phyloP scores from a whole-genome alignment of 2,113 vertebrate genomes.

The Cranoglanis bouderius region DNA sequence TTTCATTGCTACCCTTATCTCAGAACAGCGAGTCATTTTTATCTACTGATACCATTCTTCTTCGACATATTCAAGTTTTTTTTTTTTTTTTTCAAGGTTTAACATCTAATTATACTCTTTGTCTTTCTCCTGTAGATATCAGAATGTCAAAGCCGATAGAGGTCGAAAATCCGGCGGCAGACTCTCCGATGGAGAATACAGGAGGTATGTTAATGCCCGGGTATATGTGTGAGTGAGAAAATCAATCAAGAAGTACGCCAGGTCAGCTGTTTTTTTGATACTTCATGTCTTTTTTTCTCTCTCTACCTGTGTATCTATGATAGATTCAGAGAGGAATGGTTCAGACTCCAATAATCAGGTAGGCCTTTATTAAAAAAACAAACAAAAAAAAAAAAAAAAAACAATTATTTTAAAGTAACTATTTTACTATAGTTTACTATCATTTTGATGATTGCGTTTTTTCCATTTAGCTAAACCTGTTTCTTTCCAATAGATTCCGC shows the following conservation, averaged over 20 bases:
- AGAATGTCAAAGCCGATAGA: slow-evolving; percentile 79
- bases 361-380: background rate
- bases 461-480: slow-evolving; percentile 16
- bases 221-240: slow-evolving; percentile 15
- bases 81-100: background rate
- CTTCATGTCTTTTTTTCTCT: background rate
- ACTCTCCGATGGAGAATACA: slow-evolving; percentile 75
- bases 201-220: slow-evolving; percentile 53
- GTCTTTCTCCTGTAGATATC: slow-evolving; percentile 67
- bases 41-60: background rate
- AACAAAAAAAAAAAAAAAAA: too few species aligned
- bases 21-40: background rate
- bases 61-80: background rate
- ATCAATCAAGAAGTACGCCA: too few species aligned
- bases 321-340: slow-evolving; percentile 86
- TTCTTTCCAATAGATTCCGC: slow-evolving; percentile 73
- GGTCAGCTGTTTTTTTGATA: background rate
- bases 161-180: slow-evolving; percentile 72
- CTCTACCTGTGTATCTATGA: slow-evolving; percentile 12
- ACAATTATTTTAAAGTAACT: background rate
- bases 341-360: slow-evolving; percentile 87
- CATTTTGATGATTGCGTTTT: background rate
- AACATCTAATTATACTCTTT: slow-evolving; percentile 14
- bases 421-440: background rate
- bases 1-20: background rate